phyloP scores from a whole-genome alignment of 2,113 vertebrate species.

The Strix uralensis region DNA sequence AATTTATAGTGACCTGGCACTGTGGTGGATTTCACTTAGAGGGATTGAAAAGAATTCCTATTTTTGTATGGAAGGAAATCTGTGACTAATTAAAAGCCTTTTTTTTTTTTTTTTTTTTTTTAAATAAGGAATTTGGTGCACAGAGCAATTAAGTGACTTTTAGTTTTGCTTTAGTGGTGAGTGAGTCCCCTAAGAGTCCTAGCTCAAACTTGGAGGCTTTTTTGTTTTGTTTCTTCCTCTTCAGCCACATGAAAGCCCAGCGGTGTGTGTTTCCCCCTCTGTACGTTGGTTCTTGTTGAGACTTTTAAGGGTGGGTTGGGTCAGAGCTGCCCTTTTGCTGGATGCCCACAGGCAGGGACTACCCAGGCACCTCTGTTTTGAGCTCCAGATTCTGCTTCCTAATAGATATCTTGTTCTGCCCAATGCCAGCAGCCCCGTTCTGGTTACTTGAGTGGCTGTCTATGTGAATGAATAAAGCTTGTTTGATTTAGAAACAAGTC shows the following conservation, averaged over 20 bases:
- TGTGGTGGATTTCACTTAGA: background rate
- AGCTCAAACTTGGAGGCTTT: background rate
- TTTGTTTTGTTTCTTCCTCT: background rate
- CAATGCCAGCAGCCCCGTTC: background rate
- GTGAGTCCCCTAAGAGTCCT: background rate
- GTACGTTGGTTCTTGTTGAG: background rate
- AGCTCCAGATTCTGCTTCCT: background rate
- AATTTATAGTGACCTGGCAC: background rate
- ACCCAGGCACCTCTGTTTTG: background rate
- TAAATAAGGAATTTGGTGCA: background rate
- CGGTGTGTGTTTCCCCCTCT: background rate
- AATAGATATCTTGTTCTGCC: background rate
- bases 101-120: background rate
- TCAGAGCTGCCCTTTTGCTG: background rate
- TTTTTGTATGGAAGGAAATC: background rate
- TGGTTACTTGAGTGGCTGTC: fast-evolving
- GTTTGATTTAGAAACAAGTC: background rate
- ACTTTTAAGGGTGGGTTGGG: background rate
- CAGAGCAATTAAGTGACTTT: background rate
- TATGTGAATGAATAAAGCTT: background rate
- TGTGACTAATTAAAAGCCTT: background rate
- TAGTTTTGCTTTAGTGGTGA: background rate
- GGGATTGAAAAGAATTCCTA: background rate
- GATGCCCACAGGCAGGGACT: background rate
- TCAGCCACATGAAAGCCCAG: background rate